A percentile compares a stretch with the other conserved stretches of the same genome.
Evolutionary conservation across 1,140 invertebrate species (phyloP).

Genomic region (Phocides pigmalion): DNA sequence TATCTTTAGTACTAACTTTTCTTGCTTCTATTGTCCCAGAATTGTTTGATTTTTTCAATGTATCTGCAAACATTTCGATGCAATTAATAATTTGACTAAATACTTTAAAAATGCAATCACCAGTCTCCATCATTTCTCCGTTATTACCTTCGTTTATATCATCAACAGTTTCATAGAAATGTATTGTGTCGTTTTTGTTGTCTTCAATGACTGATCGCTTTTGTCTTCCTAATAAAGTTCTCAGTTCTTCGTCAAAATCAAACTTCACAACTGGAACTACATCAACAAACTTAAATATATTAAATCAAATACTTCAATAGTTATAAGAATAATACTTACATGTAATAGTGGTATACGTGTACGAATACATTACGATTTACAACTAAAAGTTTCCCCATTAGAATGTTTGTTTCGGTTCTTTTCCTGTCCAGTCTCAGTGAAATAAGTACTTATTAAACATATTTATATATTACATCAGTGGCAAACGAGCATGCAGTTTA

Average conservation of each 20-base stretch:
- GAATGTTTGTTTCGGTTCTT: too few species aligned
- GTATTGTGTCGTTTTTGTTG: constrained; percentile 44
- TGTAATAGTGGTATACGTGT: too few species aligned
- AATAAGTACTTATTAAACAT: too few species aligned
- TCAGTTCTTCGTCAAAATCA: constrained; percentile 44
- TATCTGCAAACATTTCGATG: constrained; percentile 55
- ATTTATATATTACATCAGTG: too few species aligned
- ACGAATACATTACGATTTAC: too few species aligned
- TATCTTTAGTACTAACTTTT: constrained; percentile 42
- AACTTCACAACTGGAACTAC: constrained; percentile 28
- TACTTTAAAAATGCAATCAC: background rate
- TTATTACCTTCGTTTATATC: constrained; percentile 69
- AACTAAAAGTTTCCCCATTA: too few species aligned
- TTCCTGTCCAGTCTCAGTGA: too few species aligned
- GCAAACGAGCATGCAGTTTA: too few species aligned
- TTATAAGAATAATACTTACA: constrained; percentile 8
- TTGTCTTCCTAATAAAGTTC: constrained; percentile 36
- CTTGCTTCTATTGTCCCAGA: constrained; percentile 59
- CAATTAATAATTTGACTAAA: background rate
- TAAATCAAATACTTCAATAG: background rate
- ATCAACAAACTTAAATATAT: constrained; percentile 23
- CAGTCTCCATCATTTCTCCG: too few species aligned
- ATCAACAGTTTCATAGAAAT: constrained; percentile 61
- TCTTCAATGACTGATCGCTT: constrained; percentile 54
- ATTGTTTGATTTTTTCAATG: constrained; percentile 54